Percentiles rank a stretch among this genome's conserved stretches.
phyloP scores from a whole-genome alignment of 2,888 invertebrate genomes.

The Ophioninae sp. region DNA sequence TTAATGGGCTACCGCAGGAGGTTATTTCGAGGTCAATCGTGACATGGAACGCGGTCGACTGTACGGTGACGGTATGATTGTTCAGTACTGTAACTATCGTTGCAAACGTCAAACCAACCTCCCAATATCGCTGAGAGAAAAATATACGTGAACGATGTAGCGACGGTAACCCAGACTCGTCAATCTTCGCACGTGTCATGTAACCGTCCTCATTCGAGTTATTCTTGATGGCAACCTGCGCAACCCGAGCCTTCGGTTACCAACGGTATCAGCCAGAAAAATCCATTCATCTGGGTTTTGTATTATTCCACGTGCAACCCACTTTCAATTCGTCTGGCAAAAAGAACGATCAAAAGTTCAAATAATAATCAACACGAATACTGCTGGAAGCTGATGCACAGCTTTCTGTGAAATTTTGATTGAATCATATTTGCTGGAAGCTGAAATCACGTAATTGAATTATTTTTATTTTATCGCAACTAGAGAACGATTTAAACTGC shows the following conservation, averaged over 20 bases:
- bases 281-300: too few relatives aligned
- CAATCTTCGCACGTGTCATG: not conserved
- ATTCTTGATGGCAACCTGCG: too few relatives aligned
- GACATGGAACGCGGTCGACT: constrained; percentile 27
- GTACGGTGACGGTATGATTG: constrained; percentile 24
- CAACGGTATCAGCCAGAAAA: too few relatives aligned
- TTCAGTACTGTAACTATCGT: constrained; percentile 7
- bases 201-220: too few relatives aligned
- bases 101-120: constrained; percentile 10
- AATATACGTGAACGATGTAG: not conserved
- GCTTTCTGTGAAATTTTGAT: not conserved
- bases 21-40: constrained; percentile 51
- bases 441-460: not conserved
- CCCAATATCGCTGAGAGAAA: constrained; percentile 1
- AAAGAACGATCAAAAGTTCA: too few relatives aligned
- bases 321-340: too few relatives aligned
- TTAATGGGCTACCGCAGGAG: constrained; percentile 47
- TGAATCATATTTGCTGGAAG: not conserved
- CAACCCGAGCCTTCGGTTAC: too few relatives aligned
- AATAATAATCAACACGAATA: too few relatives aligned
- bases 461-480: not conserved
- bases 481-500: not conserved
- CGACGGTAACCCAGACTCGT: not conserved
- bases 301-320: too few relatives aligned
- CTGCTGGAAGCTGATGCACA: not conserved